Evolutionary conservation across 2,797 vertebrate species (phyloP).

Genomic region (Peromyscus eremicus): DNA sequence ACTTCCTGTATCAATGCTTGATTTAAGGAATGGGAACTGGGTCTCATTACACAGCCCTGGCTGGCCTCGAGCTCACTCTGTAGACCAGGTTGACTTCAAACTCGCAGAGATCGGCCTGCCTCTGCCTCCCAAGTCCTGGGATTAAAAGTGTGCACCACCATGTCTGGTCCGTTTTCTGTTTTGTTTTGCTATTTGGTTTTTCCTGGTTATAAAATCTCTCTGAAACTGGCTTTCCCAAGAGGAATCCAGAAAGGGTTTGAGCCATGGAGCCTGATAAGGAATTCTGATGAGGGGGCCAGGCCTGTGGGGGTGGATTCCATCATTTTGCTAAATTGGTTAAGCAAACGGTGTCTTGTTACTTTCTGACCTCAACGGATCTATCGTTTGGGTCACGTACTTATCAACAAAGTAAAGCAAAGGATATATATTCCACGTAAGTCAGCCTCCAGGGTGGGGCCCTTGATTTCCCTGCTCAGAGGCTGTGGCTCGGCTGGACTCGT

Average conservation of each 20-base stretch:
- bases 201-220: neutral
- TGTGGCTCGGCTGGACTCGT: constrained; percentile 11
- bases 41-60: too few relatives aligned
- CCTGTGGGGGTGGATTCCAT: neutral
- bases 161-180: neutral
- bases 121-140: neutral
- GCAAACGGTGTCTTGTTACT: neutral
- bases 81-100: neutral
- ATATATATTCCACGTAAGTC: neutral
- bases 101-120: neutral
- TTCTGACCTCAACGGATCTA: neutral
- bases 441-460: constrained; percentile 24
- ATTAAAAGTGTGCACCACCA: neutral
- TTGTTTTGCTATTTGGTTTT: neutral
- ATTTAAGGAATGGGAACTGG: neutral
- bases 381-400: constrained; percentile 52
- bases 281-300: neutral
- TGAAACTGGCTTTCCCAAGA: neutral
- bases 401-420: constrained; percentile 11
- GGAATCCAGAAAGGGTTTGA: neutral
- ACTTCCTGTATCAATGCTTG: neutral
- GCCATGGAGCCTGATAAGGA: neutral
- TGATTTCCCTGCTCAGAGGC: neutral
- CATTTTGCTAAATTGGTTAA: constrained; percentile 51
- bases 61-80: neutral